Conservation (phyloP, 2,888 invertebrate genomes). For the Subacronicta megacephala region DNA sequence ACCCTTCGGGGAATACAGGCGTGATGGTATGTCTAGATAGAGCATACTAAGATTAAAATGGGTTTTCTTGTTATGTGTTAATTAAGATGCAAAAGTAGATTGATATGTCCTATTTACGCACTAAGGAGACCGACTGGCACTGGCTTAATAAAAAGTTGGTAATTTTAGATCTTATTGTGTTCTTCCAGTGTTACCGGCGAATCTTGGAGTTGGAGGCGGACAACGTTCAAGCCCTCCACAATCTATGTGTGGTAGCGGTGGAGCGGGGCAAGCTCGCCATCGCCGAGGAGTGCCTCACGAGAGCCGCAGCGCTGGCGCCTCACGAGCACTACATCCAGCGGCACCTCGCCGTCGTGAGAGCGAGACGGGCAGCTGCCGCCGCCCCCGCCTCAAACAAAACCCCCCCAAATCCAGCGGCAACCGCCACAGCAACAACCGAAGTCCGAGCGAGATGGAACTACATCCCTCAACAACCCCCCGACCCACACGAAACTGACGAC, state of each 20-base stretch:
- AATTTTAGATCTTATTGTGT: too few relatives aligned
- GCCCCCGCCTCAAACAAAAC: constrained; percentile 39
- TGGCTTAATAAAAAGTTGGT: too few relatives aligned
- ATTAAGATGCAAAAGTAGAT: too few relatives aligned
- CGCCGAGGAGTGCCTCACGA: constrained; percentile 95
- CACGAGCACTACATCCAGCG: constrained; percentile 97
- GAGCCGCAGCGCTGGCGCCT: constrained; percentile 95
- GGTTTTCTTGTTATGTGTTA: too few relatives aligned
- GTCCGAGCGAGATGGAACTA: constrained; percentile 87
- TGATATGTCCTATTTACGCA: too few relatives aligned
- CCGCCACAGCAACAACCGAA: constrained; percentile 64
- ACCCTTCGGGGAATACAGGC: too few relatives aligned
- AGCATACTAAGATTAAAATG: too few relatives aligned
- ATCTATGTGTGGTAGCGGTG: constrained; percentile 98
- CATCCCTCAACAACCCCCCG: constrained; percentile 86
- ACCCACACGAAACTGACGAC: constrained; percentile 80
- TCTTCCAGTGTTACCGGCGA: constrained; percentile 95
- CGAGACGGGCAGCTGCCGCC: constrained; percentile 68
- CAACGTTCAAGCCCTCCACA: constrained; percentile 98
- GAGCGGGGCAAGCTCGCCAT: constrained; percentile 96
- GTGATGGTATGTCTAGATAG: too few relatives aligned
- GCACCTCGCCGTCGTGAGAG: constrained; percentile 96
- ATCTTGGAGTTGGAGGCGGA: constrained; percentile 96
- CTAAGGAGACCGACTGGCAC: too few relatives aligned
- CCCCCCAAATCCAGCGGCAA: constrained; percentile 50